phyloP scores from a whole-genome alignment of 2,113 vertebrate genomes.

The Capreolus pygargus region DNA sequence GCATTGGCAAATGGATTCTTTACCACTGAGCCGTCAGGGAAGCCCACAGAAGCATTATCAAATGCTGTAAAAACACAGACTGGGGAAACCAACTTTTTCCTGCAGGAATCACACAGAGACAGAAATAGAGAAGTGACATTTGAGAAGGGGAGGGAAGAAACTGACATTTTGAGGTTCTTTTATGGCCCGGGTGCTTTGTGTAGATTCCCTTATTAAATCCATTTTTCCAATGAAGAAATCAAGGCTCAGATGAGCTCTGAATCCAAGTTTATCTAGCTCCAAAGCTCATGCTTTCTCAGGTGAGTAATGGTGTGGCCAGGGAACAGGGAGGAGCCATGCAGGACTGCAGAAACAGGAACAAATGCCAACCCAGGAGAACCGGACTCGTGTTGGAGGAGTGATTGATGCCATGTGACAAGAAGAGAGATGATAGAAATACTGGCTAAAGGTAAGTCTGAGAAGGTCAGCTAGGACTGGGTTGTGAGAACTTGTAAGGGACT shows the following conservation, averaged over 20 bases:
- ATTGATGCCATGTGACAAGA: neutral
- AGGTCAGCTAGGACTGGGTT: neutral
- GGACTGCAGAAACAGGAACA: neutral
- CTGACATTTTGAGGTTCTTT: neutral
- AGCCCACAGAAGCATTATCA: neutral
- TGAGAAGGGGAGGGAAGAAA: neutral
- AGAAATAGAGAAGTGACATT: neutral
- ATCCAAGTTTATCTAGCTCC: neutral
- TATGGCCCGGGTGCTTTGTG: neutral
- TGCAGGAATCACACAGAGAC: fast-evolving
- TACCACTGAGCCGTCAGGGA: neutral
- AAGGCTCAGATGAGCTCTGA: neutral
- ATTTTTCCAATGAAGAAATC: neutral
- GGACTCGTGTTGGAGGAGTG: neutral
- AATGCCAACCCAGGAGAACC: neutral
- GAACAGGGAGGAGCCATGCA: neutral
- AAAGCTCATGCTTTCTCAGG: neutral
- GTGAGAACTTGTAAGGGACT: neutral
- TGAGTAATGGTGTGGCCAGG: neutral
- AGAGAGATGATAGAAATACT: neutral
- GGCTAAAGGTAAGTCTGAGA: neutral
- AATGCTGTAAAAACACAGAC: neutral
- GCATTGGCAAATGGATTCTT: neutral
- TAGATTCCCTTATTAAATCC: neutral
- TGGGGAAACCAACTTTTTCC: neutral